Evolutionary conservation across 64 coral and sea anemone genomes (phyloP), one percentile per base, ranked within the genome.

Genomic region (Platygyra sinensis): DNA sequence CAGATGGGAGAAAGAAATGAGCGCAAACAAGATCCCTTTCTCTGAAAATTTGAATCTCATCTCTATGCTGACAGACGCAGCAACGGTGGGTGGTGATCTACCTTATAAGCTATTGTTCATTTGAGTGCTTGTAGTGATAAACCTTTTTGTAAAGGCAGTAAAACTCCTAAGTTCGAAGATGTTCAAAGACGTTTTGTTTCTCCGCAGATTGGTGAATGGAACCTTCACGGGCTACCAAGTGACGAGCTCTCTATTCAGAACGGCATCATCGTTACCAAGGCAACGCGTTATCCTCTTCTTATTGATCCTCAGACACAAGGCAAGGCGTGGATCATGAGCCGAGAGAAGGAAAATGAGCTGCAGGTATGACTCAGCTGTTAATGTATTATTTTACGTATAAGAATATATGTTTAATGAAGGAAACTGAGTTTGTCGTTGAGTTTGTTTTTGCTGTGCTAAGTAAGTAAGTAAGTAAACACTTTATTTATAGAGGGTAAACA

Each of bases 221-320:
- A 99, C 39, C 78, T 98, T 10, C 92, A 98, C 79, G 92, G 92
- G 2, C 75, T 98, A 31, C 97, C 97, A 15, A 99, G 91, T 52
- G 96, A 98, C 61, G 96, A 98, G 76, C 87, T 98, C 8, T 98
- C 96, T 12, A 95, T 98, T 87, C 96, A 98, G 30, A 98, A 98
- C 67, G 96, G 93, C 69, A 98, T 95, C 50, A 98, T 98, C 50
- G 96, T 98, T 39, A 98, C 93, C 73, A 94, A 95, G 85, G 93
- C 96, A 60, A 89, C 96, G 52, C 75, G 96, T 11, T 98, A 90
- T 74, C 96, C 96, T 32, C 81, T 98, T 13, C 90, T 98, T 32
- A 95, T 98, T 71, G 96, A 98, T 50, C 96, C 96, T 11, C 96
- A 98, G 84, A 94, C 93, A 2, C 96, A 98, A 80, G 96, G 93